Conservation (phyloP, 2,888 invertebrate species). For the Drosophila algonquin region DNA sequence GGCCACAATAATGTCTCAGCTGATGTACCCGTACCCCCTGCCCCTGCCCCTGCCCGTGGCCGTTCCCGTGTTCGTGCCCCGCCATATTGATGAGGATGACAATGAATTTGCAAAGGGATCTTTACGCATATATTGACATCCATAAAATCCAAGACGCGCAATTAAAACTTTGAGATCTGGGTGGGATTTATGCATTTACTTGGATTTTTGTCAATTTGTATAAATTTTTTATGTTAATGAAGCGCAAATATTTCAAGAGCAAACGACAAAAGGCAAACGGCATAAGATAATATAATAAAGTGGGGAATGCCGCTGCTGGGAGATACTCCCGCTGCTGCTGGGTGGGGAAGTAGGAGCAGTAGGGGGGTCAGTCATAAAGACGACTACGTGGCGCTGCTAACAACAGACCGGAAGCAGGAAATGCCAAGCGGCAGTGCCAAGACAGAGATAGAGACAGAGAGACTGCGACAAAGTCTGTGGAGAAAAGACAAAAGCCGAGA, state of each 20-base stretch:
- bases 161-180: slow-evolving; percentile 57
- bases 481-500: slow-evolving; percentile 1
- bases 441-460: slow-evolving; percentile 16
- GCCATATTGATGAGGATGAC: slow-evolving; percentile 41
- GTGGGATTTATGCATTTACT: slow-evolving; percentile 35
- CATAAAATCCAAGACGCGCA: slow-evolving; percentile 45
- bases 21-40: background rate
- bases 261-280: slow-evolving; percentile 52
- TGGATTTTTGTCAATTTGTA: slow-evolving; percentile 57
- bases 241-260: slow-evolving; percentile 60
- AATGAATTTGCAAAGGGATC: slow-evolving; percentile 39
- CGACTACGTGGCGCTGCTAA: slow-evolving; percentile 60
- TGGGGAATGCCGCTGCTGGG: background rate
- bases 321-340: slow-evolving; percentile 3
- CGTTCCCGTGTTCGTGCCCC: background rate
- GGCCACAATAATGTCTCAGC: slow-evolving; percentile 34
- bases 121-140: slow-evolving; percentile 33
- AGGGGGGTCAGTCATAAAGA: slow-evolving; percentile 49
- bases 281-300: slow-evolving; percentile 33
- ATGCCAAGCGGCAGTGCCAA: slow-evolving; percentile 68
- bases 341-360: background rate
- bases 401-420: slow-evolving; percentile 72
- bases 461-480: background rate
- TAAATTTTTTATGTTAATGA: slow-evolving; percentile 63
- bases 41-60: background rate